Conservation (phyloP, 2,888 invertebrate genomes). For the Pseudoips prasinana region DNA sequence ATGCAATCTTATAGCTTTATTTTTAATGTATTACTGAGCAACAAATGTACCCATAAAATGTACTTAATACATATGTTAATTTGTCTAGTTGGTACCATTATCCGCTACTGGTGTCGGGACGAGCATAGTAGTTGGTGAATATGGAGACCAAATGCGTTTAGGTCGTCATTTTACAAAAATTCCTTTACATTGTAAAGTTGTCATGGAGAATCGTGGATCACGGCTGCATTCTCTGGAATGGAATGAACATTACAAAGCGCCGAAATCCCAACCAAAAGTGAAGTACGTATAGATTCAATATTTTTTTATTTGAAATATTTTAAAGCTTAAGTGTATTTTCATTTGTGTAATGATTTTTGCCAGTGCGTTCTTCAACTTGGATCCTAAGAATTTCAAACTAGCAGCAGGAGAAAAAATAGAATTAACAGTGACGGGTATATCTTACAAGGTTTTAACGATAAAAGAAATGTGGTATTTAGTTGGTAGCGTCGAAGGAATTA, state of each 20-base stretch:
- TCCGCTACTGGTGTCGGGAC: conserved; percentile 85
- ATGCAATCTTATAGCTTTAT: too few relatives aligned
- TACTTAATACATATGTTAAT: not conserved
- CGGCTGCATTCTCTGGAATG: conserved; percentile 77
- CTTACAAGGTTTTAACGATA: conserved; percentile 59
- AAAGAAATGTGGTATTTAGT: conserved; percentile 83
- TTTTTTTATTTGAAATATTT: too few relatives aligned
- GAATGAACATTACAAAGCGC: conserved; percentile 69
- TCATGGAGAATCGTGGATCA: conserved; percentile 80
- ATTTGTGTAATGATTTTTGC: too few relatives aligned
- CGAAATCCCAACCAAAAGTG: conserved; percentile 55
- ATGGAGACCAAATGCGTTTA: conserved; percentile 80
- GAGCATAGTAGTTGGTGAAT: conserved; percentile 84
- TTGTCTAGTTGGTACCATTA: conserved; percentile 64
- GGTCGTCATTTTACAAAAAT: conserved; percentile 84
- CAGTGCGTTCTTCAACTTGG: conserved; percentile 71
- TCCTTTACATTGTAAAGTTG: conserved; percentile 60
- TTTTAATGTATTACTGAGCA: too few relatives aligned
- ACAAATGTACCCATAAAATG: too few relatives aligned
- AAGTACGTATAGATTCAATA: conserved; percentile 53
- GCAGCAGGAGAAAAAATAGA: conserved; percentile 65
- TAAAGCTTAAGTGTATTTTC: not conserved
- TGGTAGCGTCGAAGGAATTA: conserved; percentile 76
- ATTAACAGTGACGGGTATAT: conserved; percentile 59
- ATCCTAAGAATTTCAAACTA: conserved; percentile 71